Evolutionary conservation across 2,888 invertebrate genomes (phyloP), one percentile per base, ranked within the genome.

Genomic region (Hetaerina titia): DNA sequence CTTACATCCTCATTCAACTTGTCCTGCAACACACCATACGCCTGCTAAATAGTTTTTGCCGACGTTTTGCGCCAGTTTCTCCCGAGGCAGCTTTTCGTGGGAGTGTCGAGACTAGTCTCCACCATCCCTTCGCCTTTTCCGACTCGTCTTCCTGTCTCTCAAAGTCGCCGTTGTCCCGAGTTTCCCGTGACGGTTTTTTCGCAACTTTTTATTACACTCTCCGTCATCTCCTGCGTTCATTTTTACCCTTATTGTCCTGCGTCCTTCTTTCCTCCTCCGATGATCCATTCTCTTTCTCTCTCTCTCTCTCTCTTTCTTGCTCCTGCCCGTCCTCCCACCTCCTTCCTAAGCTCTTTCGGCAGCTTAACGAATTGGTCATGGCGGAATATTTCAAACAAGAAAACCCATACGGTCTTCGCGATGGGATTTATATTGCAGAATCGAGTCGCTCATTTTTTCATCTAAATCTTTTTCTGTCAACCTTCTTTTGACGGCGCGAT

Each of bases 281-380:
- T 89, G n/a, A n/a, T 56, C 56, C 89, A n/a, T 89, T 89, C 89
- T n/a, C n/a, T n/a, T 89, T 89, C 89, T n/a, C n/a, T n/a, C 69
- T 22, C 19, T 57, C 56, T 57, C 17, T 57, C 13, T 58, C 89
- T n/a, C 56, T 56, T 89, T 31, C 81, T 31, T 7, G 19, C 69
- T n/a, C 4, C 7, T 31, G 2, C 31, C 31, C 25, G 13, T 31
- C 81, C 81, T 4, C 69, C 19, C 22, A 19, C 22, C n/a, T 69
- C 69, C 22, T 69, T 22, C 22, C n/a, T 19, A 69, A 69, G 22
- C 22, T n/a, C 9, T 7, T 69, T 69, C 60, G 60, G 60, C 17
- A 60, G 11, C 60, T 15, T n/a, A 69, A 81, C 9, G 25, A 81
- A 11, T 81, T 31, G 81, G 81, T 31, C 81, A 13, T 2, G 25